Percentiles rank a stretch among this genome's conserved stretches.
phyloP scores from a whole-genome alignment of 2,113 vertebrate species.

The Azemiops feae region DNA sequence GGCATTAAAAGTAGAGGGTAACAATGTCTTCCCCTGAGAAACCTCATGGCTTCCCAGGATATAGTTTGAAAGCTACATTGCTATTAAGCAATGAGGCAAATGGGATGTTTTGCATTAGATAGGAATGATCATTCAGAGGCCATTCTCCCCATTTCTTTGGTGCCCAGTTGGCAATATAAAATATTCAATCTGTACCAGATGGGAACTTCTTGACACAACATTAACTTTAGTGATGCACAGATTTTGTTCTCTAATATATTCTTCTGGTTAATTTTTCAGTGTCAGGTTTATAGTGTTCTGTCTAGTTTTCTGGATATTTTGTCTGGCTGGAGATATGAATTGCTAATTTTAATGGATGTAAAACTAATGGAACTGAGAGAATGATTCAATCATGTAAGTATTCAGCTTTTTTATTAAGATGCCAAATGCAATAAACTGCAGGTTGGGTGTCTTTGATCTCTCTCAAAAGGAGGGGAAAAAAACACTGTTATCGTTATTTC shows the following conservation, averaged over 20 bases:
- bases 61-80: neutral
- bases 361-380: conserved; percentile 24
- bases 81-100: neutral
- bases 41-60: neutral
- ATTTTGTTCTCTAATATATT: conserved; percentile 28
- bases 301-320: conserved; percentile 44
- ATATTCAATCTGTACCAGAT: neutral
- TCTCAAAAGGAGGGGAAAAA: conserved; percentile 48
- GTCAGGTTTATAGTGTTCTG: conserved; percentile 33
- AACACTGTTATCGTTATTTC: conserved; percentile 53
- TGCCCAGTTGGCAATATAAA: neutral
- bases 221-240: conserved; percentile 14
- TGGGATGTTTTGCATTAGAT: neutral
- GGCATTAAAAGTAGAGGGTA: neutral
- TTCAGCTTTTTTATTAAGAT: conserved; percentile 54
- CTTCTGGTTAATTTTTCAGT: conserved; percentile 45
- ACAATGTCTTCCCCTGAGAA: neutral
- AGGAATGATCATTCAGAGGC: neutral
- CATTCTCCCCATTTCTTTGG: neutral
- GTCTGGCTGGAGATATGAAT: conserved; percentile 44
- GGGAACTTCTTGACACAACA: conserved; percentile 30
- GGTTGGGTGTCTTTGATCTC: conserved; percentile 45
- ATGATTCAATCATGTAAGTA: conserved; percentile 50
- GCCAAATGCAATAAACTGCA: conserved; percentile 48
- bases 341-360: conserved; percentile 53